Percentiles rank a stretch among this genome's conserved stretches.
Evolutionary conservation across 2,888 invertebrate species (phyloP).

Genomic region (Drosophila neonasuta): DNA sequence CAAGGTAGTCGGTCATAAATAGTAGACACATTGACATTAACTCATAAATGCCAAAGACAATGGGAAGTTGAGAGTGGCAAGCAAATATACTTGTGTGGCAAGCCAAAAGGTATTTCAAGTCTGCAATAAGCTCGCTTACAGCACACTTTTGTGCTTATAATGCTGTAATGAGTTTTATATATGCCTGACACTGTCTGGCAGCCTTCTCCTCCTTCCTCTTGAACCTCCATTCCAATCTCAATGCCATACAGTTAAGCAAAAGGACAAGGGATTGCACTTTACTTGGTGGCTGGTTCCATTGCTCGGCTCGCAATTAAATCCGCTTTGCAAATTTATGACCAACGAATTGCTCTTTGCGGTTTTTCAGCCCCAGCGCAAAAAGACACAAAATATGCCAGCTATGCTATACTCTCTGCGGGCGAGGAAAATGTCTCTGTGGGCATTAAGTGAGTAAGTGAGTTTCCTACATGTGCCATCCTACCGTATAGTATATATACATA

Average conservation of each 20-base stretch:
- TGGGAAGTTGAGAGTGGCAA: not conserved
- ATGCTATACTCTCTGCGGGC: conserved; percentile 18
- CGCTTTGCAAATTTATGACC: conserved; percentile 78
- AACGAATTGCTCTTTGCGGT: conserved; percentile 71
- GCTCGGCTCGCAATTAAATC: conserved; percentile 76
- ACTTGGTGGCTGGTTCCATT: conserved; percentile 9
- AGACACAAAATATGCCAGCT: conserved; percentile 45
- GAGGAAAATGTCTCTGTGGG: conserved; percentile 19
- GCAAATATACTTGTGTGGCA: conserved; percentile 3
- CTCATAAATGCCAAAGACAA: not conserved
- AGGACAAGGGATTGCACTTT: conserved; percentile 59
- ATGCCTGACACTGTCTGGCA: conserved; percentile 23
- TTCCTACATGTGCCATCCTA: conserved; percentile 15
- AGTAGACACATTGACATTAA: not conserved
- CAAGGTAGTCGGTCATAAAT: not conserved
- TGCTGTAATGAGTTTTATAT: conserved; percentile 52
- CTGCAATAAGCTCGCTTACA: conserved; percentile 26
- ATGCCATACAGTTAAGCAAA: not conserved
- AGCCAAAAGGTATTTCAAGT: conserved; percentile 17
- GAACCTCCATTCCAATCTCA: not conserved
- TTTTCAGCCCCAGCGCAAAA: conserved; percentile 40
- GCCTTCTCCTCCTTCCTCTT: not conserved
- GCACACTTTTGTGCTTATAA: conserved; percentile 36
- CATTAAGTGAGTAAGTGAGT: conserved; percentile 35
- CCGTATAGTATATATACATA: conserved; percentile 15